Base-by-base conservation (phyloP, 2,888 invertebrate genomes). In the Ariolimax columbianus region DNA sequence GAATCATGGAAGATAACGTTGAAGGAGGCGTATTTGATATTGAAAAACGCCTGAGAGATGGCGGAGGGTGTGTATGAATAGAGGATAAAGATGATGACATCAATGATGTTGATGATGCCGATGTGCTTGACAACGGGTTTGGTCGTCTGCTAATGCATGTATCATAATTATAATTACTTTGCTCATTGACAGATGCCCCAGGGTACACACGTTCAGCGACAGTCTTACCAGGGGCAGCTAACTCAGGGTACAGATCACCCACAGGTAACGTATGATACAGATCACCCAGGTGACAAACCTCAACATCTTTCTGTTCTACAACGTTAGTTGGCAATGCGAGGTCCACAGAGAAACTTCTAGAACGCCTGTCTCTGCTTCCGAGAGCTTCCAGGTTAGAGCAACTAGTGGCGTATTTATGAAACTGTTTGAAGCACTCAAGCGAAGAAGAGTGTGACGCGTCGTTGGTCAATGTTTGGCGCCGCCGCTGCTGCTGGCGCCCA, bases 281-380 rank as follows among this genome's bases (percentile, higher is more conserved):
- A 0, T 30, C 19, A 51, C 11, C 7, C 0, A 75, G 2, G 2
- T 51, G 51, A 33, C 51, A 43, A 6, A 30, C 23, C 14, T 47
- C 43, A 1, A n/a, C n/a, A 2, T 43, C 73, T 47, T 43, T 33
- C 33, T 75, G 51, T 30, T 17, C 51, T 19, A 1, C 17, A 19
- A 23, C 33, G 3, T 51, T 36, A 33, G 19, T 9, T 19, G 19
- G 1, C 47, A 51, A 19, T n/a, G 7, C 17, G 6, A 82, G 38
- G 38, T 82, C 82, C 9, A 75, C 33, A 33, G 82, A 75, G 26
- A 63, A 40, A 30, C 82, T 59, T 26, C 73, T 82, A n/a, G 59
- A 43, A 17, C 26, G 26, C 40, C 6, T 38, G 0, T 17, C 30
- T 36, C 17, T 40, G 6, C 19, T 43, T 30, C 23, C 43, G 30